Conservation (phyloP, 2,797 vertebrate species). For the Mormyrus proboscirostris region DNA sequence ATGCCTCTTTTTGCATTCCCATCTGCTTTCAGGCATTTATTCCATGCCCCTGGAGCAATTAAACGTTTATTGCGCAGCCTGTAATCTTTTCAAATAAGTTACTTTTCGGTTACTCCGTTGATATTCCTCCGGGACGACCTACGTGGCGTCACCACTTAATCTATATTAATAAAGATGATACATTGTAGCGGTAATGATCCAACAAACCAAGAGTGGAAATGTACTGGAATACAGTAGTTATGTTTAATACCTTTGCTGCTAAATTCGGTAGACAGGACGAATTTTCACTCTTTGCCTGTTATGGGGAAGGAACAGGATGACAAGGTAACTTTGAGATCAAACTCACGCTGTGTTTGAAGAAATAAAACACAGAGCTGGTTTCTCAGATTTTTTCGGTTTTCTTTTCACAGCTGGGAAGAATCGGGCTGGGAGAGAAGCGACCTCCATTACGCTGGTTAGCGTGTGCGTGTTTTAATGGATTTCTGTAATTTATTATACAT, state of each 20-base stretch:
- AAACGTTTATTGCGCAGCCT: background rate
- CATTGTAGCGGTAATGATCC: background rate
- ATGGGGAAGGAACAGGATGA: background rate
- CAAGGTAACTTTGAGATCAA: background rate
- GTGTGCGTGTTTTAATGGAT: constrained; percentile 28
- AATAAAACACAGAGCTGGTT: background rate
- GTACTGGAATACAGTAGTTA: background rate
- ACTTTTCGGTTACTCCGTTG: background rate
- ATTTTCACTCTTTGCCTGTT: background rate
- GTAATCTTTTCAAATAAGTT: background rate
- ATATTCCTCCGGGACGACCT: background rate
- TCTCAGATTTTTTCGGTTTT: background rate
- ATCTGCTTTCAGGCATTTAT: background rate
- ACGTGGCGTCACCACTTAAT: background rate
- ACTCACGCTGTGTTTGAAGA: background rate
- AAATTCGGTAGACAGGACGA: background rate
- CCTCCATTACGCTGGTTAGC: constrained; percentile 22
- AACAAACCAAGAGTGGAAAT: background rate
- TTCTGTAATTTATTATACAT: constrained; percentile 36
- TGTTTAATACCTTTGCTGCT: background rate
- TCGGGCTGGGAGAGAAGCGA: constrained; percentile 3
- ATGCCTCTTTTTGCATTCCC: background rate
- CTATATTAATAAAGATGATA: background rate
- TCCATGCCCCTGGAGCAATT: background rate
- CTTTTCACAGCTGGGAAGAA: background rate